These are phyloP conservation scores for Aegotheles bennettii DNA, from an alignment of 2,113 vertebrate genomes.

Conservation along the genomic window DNA sequence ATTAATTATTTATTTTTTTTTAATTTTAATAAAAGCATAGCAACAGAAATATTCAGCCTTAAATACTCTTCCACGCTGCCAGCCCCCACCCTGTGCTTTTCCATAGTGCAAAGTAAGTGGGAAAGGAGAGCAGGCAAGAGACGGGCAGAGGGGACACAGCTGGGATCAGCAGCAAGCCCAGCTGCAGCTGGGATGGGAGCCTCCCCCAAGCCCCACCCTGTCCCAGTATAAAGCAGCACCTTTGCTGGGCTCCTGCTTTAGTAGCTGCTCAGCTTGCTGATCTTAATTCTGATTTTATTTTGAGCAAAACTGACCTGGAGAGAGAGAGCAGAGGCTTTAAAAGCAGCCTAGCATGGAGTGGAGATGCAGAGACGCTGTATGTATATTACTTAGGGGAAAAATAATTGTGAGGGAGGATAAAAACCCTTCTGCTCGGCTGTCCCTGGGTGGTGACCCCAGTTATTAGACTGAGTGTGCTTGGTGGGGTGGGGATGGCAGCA, in stretches of 20 bases:
- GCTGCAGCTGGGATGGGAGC: background rate
- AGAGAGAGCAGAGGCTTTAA: slow-evolving; percentile 25
- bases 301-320: background rate
- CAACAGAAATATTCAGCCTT: background rate
- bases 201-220: background rate
- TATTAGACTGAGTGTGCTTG: background rate
- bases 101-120: background rate
- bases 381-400: background rate
- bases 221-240: background rate
- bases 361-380: background rate
- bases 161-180: background rate
- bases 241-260: background rate
- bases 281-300: background rate
- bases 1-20: background rate
- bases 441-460: fast-evolving
- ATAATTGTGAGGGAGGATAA: background rate
- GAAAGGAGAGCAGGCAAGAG: background rate
- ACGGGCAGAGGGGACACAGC: background rate
- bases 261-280: background rate
- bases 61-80: background rate
- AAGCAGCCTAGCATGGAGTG: background rate
- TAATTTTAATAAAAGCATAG: background rate
- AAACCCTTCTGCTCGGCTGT: background rate
- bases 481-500: background rate
- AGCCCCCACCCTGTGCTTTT: background rate